Conservation (phyloP, 2,797 vertebrate genomes). For the Lophius americanus region DNA sequence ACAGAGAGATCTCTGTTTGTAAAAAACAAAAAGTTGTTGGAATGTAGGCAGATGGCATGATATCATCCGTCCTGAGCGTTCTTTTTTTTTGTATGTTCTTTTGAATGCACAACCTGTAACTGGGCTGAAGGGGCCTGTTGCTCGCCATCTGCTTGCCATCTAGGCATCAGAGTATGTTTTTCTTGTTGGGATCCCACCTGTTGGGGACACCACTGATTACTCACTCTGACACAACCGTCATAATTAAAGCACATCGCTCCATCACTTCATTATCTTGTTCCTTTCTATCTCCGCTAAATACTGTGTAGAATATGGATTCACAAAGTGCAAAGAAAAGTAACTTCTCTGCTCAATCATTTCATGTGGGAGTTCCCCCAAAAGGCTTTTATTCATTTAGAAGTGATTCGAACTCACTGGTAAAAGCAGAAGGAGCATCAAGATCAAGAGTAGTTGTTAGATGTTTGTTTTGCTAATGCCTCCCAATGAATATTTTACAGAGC, state of each 20-base stretch:
- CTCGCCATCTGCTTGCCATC: slow-evolving; percentile 74
- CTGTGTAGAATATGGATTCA: slow-evolving; percentile 4
- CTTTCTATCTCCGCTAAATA: neutral
- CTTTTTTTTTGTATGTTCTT: slow-evolving; percentile 37
- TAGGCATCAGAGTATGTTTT: slow-evolving; percentile 51
- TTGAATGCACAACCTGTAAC: slow-evolving; percentile 52
- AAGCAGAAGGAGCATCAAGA: slow-evolving; percentile 35
- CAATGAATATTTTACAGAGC: slow-evolving; percentile 47
- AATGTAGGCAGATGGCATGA: slow-evolving; percentile 73
- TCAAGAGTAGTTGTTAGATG: slow-evolving; percentile 37
- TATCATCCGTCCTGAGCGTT: slow-evolving; percentile 52
- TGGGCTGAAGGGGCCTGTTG: slow-evolving; percentile 66
- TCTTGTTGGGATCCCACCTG: slow-evolving; percentile 55
- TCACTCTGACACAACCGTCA: slow-evolving; percentile 31
- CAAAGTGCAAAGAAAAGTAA: slow-evolving; percentile 14
- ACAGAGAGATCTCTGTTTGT: slow-evolving; percentile 39
- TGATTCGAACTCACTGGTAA: slow-evolving; percentile 27
- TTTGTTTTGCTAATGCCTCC: slow-evolving; percentile 56
- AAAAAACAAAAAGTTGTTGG: slow-evolving; percentile 60
- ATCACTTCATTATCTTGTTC: slow-evolving; percentile 12
- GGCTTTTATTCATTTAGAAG: slow-evolving; percentile 24
- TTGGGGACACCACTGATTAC: slow-evolving; percentile 49
- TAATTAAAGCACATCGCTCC: slow-evolving; percentile 23
- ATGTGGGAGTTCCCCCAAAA: slow-evolving; percentile 16
- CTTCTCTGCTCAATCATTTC: neutral